Evolutionary conservation across 2,113 vertebrate species (phyloP).

Genomic region (Phyllopteryx taeniolatus): DNA sequence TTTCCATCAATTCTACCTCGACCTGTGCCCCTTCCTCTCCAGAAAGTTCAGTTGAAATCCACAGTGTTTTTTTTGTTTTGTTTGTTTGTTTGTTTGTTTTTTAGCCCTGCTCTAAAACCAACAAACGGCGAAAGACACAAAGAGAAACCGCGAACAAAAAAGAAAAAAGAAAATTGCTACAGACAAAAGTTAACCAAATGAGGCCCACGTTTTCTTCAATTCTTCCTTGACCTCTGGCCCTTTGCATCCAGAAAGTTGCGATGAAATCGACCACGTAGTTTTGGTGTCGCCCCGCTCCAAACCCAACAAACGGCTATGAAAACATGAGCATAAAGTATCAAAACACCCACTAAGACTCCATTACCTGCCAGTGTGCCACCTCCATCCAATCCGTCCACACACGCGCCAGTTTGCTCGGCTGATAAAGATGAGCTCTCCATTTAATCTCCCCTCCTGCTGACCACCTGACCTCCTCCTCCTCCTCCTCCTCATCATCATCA

Average conservation of each 20-base stretch:
- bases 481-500: constrained; percentile 22
- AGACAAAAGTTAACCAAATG: not conserved
- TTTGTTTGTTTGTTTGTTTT: not conserved
- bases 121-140: not conserved
- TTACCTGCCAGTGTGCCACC: constrained; percentile 55
- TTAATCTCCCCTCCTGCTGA: constrained; percentile 28
- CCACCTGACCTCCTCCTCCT: constrained; percentile 38
- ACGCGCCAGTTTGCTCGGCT: constrained; percentile 32
- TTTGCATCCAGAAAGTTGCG: not conserved
- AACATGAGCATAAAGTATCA: not conserved
- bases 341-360: not conserved
- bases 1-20: no score
- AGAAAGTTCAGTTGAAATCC: not conserved
- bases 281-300: not conserved
- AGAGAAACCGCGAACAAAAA: not conserved
- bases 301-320: not conserved
- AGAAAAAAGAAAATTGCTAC: not conserved
- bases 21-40: not conserved
- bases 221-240: not conserved
- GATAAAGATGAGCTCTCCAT: constrained; percentile 29
- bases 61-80: not conserved
- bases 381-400: constrained; percentile 47
- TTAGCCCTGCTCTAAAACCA: not conserved
- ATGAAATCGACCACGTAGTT: not conserved
- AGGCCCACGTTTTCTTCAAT: not conserved